Percentiles rank a stretch among this genome's conserved stretches.
Conservation (phyloP, 1,140 invertebrate genomes). For the Theocolax elegans region DNA sequence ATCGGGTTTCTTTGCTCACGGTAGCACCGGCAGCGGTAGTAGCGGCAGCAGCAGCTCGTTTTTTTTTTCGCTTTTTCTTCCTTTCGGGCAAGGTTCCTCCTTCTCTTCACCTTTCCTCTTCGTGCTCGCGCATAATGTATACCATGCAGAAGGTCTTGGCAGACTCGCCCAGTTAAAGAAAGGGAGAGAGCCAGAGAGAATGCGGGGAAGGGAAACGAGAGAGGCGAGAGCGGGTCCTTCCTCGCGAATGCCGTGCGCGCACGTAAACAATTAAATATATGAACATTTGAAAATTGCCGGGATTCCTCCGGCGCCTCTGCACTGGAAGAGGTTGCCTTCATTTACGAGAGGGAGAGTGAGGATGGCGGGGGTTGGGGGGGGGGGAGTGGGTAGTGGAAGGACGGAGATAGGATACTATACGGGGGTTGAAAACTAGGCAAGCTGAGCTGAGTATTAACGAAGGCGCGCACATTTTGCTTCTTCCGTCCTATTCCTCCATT, state of each 20-base stretch:
- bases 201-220: not conserved
- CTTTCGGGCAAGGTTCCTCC: not conserved
- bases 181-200: not conserved
- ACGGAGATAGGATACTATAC: not conserved
- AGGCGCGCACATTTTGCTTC: not conserved
- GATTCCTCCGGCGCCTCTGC: conserved; percentile 26
- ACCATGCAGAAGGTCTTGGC: conserved; percentile 1
- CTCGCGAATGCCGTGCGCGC: conserved; percentile 5
- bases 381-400: not conserved
- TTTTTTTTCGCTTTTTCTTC: not conserved
- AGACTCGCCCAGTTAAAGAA: not conserved
- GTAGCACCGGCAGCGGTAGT: no score
- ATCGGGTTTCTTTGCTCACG: not conserved
- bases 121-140: not conserved
- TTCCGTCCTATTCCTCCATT: not conserved
- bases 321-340: not conserved
- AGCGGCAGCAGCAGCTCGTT: not conserved
- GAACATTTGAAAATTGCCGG: conserved; percentile 36
- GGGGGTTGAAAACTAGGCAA: conserved; percentile 16
- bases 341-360: not conserved
- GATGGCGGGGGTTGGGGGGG: not conserved
- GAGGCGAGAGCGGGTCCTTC: not conserved
- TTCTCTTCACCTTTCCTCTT: not conserved
- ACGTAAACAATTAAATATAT: conserved; percentile 36
- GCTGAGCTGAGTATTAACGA: conserved; percentile 21